Evolutionary conservation across 2,888 invertebrate genomes (phyloP).

Genomic region (Eugnorisma glareosa): DNA sequence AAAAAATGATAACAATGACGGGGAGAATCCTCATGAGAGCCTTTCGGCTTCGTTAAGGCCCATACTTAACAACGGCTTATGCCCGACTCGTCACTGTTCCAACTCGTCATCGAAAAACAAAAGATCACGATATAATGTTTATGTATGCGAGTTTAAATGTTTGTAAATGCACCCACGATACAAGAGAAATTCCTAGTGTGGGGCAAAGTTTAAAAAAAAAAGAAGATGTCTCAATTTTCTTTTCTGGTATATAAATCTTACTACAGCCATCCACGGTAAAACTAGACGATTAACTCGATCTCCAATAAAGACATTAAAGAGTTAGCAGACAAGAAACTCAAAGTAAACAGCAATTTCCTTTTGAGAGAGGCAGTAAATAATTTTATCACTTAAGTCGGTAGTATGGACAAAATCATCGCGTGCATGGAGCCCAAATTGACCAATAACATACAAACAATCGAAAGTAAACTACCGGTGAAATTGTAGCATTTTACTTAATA

Average conservation of each 20-base stretch:
- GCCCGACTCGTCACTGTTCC: too few relatives aligned
- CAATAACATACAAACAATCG: slow-evolving; percentile 66
- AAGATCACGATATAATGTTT: too few relatives aligned
- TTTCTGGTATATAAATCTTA: slow-evolving; percentile 1
- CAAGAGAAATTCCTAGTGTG: too few relatives aligned
- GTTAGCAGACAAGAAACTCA: slow-evolving; percentile 30
- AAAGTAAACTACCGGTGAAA: slow-evolving; percentile 71
- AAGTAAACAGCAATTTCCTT: slow-evolving; percentile 38
- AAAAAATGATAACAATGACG: too few relatives aligned
- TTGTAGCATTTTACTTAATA: slow-evolving; percentile 53
- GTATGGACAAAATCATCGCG: slow-evolving; percentile 67
- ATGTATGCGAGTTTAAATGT: too few relatives aligned
- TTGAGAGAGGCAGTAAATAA: slow-evolving; percentile 49
- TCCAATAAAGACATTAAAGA: slow-evolving; percentile 36
- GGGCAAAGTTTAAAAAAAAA: too few relatives aligned
- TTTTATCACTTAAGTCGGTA: slow-evolving; percentile 48
- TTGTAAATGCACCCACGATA: too few relatives aligned
- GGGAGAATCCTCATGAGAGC: too few relatives aligned
- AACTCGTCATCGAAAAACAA: too few relatives aligned
- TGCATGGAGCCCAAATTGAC: slow-evolving; percentile 60
- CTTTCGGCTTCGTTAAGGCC: too few relatives aligned
- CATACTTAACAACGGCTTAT: too few relatives aligned
- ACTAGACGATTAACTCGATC: slow-evolving; percentile 10
- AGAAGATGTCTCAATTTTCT: background rate
- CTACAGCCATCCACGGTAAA: background rate